Evolutionary conservation across 2,888 invertebrate genomes (phyloP), one percentile per base, ranked within the genome.

Genomic region (Parnassius glacialis): DNA sequence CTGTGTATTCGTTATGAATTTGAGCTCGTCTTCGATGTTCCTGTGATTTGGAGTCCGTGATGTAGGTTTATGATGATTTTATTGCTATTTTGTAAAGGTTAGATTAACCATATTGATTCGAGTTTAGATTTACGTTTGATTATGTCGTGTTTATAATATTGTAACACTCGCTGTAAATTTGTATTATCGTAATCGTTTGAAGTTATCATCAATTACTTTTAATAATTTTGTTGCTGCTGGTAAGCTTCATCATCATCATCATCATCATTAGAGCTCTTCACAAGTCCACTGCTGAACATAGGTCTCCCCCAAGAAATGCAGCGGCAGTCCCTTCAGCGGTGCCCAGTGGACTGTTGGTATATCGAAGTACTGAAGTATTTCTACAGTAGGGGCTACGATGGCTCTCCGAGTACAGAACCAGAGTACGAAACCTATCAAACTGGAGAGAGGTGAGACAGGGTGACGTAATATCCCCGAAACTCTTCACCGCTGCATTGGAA

Each of bases 51-150:
- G 41, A 41, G 43, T 57, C 43, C 10, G 47, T 53, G 45, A 34
- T 74, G 68, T 79, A 66, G 77, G 75, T 79, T 81, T 74, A 76
- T 69, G 74, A 67, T 66, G 47, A 59, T 56, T 63, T 60, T 60
- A 55, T 55, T 63, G 59, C 47, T 16, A 43, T 73, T 74, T 72
- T 68, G 74, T 71, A 65, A 79, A 78, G 70, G 76, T 72, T 70
- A 74, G 72, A 71, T 68, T 67, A 67, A 70, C 67, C 69, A 61
- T 56, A 61, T 60, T 52, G 62, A 57, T 68, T 68, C 64, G 65
- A 25, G 25, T 3, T 25, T 25, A 25, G 10, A 67, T 67, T 60
- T 68, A 67, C 67, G 57, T 70, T 69, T 71, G 71, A 71, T 73
- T 69, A 66, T 60, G 66, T 65, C 64, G 65, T 64, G 67, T 67